phyloP scores from a whole-genome alignment of 2,113 vertebrate genomes.

The Astatotilapia flaviijosephi region DNA sequence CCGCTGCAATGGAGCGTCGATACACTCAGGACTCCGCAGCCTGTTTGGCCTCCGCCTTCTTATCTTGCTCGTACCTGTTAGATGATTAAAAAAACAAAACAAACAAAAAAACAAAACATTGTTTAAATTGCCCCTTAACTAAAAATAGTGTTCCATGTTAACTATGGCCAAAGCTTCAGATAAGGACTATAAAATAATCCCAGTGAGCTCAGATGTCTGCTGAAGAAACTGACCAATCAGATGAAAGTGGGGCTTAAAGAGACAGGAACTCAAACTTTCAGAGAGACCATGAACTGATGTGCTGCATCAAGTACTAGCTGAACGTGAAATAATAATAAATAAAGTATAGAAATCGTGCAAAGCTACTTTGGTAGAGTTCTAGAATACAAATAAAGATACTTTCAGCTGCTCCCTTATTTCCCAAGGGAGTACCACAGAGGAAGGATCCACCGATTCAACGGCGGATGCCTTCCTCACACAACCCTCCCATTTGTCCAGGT shows the following conservation, averaged over 20 bases:
- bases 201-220: neutral
- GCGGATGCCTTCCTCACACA: neutral
- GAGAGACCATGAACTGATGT: neutral
- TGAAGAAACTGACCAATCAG: neutral
- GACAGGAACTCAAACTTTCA: neutral
- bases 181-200: neutral
- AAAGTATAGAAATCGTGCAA: neutral
- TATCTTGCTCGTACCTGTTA: slow-evolving; percentile 78
- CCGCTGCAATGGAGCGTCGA: slow-evolving; percentile 3
- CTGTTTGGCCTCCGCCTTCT: slow-evolving; percentile 73
- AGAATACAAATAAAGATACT: neutral
- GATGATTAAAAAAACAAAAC: neutral
- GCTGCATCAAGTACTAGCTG: neutral
- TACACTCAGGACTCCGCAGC: slow-evolving; percentile 52
- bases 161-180: neutral
- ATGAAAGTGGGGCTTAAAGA: neutral
- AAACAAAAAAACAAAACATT: accelerated
- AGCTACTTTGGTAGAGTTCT: neutral
- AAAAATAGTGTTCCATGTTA: neutral
- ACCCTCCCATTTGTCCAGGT: neutral
- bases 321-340: neutral
- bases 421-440: neutral
- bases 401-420: neutral
- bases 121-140: neutral
- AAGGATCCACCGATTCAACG: neutral